Conservation (phyloP, 1,140 invertebrate genomes). For the Trichonephila clavata region DNA sequence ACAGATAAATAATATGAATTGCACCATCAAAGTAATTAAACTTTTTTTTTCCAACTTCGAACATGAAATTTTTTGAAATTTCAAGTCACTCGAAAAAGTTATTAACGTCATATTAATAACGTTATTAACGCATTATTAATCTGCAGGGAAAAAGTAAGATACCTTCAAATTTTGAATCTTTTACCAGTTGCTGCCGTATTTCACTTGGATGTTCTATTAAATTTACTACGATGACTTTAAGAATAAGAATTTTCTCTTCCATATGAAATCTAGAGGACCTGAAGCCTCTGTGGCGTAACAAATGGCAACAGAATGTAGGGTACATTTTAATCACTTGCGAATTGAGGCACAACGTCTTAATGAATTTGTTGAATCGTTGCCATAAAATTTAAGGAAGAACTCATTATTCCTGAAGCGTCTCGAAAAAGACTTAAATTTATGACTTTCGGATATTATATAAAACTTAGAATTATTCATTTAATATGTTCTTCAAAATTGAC, state of each 20-base stretch:
- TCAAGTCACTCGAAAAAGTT: too few relatives aligned
- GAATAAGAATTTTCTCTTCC: background rate
- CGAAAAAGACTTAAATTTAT: background rate
- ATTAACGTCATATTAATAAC: too few relatives aligned
- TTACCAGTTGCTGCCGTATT: too few relatives aligned
- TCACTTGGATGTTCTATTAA: background rate
- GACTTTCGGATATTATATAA: background rate
- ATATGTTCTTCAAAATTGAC: background rate
- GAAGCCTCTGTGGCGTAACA: slow-evolving; percentile 23
- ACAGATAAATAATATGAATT: too few relatives aligned
- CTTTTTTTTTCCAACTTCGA: too few relatives aligned
- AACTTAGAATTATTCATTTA: background rate
- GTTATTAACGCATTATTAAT: too few relatives aligned
- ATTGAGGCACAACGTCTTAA: background rate
- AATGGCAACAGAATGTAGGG: background rate
- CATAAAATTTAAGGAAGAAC: slow-evolving; percentile 7
- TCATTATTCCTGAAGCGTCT: background rate
- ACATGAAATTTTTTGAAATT: too few relatives aligned
- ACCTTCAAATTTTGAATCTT: too few relatives aligned
- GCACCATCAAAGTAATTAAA: too few relatives aligned
- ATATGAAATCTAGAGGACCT: background rate
- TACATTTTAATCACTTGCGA: slow-evolving; percentile 1
- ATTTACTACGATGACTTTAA: background rate
- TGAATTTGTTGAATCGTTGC: slow-evolving; percentile 18
- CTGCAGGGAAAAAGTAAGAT: too few relatives aligned